phyloP scores from a whole-genome alignment of 2,888 invertebrate species.

The Hypsopygia costalis region DNA sequence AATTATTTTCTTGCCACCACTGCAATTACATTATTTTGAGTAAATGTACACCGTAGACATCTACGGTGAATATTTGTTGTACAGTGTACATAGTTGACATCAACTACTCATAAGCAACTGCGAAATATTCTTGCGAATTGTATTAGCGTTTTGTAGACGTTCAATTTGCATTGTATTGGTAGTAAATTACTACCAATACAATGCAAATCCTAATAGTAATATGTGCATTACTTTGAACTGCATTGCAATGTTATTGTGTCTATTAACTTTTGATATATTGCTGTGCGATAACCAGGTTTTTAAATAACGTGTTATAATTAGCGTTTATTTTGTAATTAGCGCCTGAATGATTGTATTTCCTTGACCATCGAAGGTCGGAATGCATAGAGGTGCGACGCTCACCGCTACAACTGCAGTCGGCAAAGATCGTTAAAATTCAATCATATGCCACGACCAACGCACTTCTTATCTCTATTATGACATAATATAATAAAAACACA shows the following conservation, averaged over 20 bases:
- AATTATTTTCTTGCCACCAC: conserved; percentile 33
- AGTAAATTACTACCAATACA: neutral
- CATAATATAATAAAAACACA: conserved; percentile 2
- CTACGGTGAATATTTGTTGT: conserved; percentile 10
- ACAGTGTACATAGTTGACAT: too few species aligned
- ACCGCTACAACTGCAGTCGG: conserved; percentile 39
- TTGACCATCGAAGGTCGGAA: conserved; percentile 69
- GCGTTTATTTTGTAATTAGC: conserved; percentile 53
- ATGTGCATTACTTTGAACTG: conserved; percentile 33
- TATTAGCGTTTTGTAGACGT: conserved; percentile 20
- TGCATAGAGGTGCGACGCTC: conserved; percentile 57
- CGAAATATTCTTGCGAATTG: conserved; percentile 54
- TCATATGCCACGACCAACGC: conserved; percentile 29
- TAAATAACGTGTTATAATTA: conserved; percentile 49
- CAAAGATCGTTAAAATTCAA: conserved; percentile 41
- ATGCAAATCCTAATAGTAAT: conserved; percentile 6
- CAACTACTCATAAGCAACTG: conserved; percentile 48
- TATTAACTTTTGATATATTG: conserved; percentile 27
- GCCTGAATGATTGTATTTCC: conserved; percentile 67
- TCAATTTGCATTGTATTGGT: conserved; percentile 2
- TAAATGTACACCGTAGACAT: conserved; percentile 13
- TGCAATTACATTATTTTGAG: conserved; percentile 24
- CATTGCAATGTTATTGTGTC: conserved; percentile 41
- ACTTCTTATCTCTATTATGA: conserved; percentile 14
- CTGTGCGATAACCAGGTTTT: conserved; percentile 58